Percentiles rank a stretch among this genome's conserved stretches.
phyloP scores from a whole-genome alignment of 2,888 invertebrate species.

The Drosophila falleni region DNA sequence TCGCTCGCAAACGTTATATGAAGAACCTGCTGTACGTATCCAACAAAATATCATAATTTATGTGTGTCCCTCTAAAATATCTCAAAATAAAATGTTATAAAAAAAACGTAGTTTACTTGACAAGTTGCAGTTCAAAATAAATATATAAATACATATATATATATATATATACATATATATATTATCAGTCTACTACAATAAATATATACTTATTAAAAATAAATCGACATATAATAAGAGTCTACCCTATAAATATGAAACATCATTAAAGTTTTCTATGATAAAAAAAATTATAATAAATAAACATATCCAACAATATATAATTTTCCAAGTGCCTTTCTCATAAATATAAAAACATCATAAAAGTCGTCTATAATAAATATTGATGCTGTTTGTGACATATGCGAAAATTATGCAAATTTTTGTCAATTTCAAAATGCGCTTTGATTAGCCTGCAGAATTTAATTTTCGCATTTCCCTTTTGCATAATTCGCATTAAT shows the following conservation, averaged over 20 bases:
- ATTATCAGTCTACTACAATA: not conserved
- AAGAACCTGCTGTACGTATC: constrained; percentile 83
- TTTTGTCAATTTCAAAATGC: constrained; percentile 34
- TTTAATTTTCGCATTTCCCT: constrained; percentile 18
- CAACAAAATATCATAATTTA: not conserved
- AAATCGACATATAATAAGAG: not conserved
- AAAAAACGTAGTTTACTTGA: too few relatives aligned
- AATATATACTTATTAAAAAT: not conserved
- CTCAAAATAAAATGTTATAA: too few relatives aligned
- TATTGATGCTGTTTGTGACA: constrained; percentile 62
- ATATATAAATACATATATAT: not conserved
- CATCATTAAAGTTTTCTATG: not conserved
- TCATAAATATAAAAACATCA: not conserved
- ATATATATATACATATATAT: too few relatives aligned
- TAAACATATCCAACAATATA: constrained; percentile 1
- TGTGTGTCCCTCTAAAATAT: not conserved
- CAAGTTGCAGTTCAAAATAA: not conserved
- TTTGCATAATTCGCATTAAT: constrained; percentile 47
- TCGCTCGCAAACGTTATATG: constrained; percentile 85
- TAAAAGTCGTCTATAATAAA: constrained; percentile 35
- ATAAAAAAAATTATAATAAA: not conserved
- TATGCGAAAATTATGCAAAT: constrained; percentile 74
- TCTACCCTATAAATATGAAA: not conserved
- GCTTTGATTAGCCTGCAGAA: constrained; percentile 55
- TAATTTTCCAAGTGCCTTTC: not conserved